Conservation (phyloP, 2,888 invertebrate species). For the Tridacna crocea region DNA sequence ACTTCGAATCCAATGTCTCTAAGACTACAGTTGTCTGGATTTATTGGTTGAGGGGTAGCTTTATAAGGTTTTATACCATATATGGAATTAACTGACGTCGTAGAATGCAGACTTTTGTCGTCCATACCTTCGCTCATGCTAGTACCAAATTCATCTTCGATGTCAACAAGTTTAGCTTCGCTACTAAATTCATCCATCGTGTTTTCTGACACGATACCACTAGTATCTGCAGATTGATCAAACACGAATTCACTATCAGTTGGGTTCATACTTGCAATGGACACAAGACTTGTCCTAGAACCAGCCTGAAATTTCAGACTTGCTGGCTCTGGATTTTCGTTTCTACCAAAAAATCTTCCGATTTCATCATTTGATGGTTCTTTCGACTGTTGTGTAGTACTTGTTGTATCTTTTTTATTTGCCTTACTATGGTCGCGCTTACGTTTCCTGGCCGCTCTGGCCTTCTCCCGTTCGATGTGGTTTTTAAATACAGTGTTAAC, state of each 20-base stretch:
- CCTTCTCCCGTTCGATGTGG: conserved; percentile 1
- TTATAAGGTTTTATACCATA: conserved; percentile 20
- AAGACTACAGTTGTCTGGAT: conserved; percentile 19
- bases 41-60: not conserved
- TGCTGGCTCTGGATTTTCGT: conserved; percentile 17
- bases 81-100: not conserved
- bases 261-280: conserved; percentile 30
- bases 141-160: conserved; percentile 3
- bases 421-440: not conserved
- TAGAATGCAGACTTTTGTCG: conserved; percentile 3
- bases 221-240: not conserved
- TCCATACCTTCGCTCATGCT: not conserved
- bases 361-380: conserved; percentile 2
- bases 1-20: conserved; percentile 30
- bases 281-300: conserved; percentile 6
- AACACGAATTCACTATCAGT: conserved; percentile 34
- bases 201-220: not conserved
- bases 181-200: conserved; percentile 4
- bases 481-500: conserved; percentile 12
- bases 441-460: not conserved
- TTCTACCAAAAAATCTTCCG: not conserved
- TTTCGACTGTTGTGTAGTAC: not conserved
- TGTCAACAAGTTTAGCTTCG: conserved; percentile 12
- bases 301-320: conserved; percentile 2
- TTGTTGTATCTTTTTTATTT: not conserved